Conservation (phyloP, 1,140 invertebrate species). For the Dendrolimus kikuchii region DNA sequence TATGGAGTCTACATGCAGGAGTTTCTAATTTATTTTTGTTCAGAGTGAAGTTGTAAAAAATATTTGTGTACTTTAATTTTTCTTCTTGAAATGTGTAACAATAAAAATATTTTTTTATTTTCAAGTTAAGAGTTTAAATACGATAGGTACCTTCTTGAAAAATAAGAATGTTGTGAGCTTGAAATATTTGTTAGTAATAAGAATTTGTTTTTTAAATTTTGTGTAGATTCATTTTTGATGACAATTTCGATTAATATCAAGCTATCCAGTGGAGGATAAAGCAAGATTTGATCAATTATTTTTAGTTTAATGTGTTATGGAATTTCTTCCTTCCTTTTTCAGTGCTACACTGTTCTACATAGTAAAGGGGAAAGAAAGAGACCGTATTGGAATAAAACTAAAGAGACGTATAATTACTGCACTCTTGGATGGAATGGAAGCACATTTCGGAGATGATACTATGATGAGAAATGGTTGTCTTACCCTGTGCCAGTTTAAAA, state of each 20-base stretch:
- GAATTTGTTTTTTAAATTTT: too few species aligned
- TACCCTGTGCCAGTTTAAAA: conserved; percentile 94
- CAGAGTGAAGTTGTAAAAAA: too few species aligned
- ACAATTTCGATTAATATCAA: not conserved
- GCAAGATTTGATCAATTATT: not conserved
- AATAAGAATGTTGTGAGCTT: too few species aligned
- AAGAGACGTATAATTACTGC: conserved; percentile 86
- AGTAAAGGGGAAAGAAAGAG: conserved; percentile 87
- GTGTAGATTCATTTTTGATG: not conserved
- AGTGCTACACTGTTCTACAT: conserved; percentile 97
- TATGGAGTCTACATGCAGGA: too few species aligned
- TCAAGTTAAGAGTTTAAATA: too few species aligned
- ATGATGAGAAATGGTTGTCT: conserved; percentile 97
- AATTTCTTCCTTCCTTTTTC: conserved; percentile 33
- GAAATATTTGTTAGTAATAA: too few species aligned
- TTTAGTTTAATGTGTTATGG: not conserved
- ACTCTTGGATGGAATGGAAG: conserved; percentile 90
- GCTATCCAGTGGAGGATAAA: not conserved
- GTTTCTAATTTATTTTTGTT: too few species aligned
- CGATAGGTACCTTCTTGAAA: too few species aligned
- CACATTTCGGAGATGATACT: conserved; percentile 86
- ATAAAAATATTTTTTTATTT: too few species aligned
- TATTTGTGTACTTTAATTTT: too few species aligned
- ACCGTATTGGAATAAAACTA: conserved; percentile 76
- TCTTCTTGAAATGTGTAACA: too few species aligned